Base-by-base conservation (phyloP, 2,797 vertebrate genomes). In the Anguilla pacifica region DNA sequence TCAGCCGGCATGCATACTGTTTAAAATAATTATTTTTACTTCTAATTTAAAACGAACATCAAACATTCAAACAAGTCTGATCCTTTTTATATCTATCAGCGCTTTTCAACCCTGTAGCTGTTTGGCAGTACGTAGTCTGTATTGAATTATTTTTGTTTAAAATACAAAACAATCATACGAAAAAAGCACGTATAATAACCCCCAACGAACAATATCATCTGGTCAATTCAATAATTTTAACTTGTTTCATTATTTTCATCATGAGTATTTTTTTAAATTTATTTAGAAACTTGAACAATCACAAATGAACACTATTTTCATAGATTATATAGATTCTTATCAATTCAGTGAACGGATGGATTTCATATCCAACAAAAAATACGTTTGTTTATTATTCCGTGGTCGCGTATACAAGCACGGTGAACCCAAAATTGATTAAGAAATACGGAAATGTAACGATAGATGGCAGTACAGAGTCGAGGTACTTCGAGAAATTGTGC, bases 381-480 rank as follows among this genome's bases (percentile, higher is more conserved):
- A 11, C 0, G 7, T 74, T 35, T 77, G 31, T 77, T 28, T 31
- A 19, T 77, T 77, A 6, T 43, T 35, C 17, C 4, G 15, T 77
- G 28, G 28, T 74, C 28, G 6, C 70, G 13, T 15, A 0, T 74
- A 35, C 11, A 11, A 19, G 22, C 19, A 35, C 10, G 19, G n/a
- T 72, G 25, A 70, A 72, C 10, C 6, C 46, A 46, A 2, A 25
- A 85, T 10, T 19, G 25, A n/a, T 49, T 49, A 13, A 74, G 6
- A 70, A 0, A 72, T 9, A n/a, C 39, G 15, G 51, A 51, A 6
- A 51, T 6, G 10, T 51, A 49, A 77, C 89, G 13, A 83, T 86
- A 88, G 89, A 86, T 84, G 89, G 89, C 86, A 82, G 81, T 84
- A 88, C 72, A 70, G 89, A 90, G 89, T 81, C 84, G 15, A 49